Conservation (phyloP, 2,113 vertebrate species). For the Ptilonorhynchus violaceus region DNA sequence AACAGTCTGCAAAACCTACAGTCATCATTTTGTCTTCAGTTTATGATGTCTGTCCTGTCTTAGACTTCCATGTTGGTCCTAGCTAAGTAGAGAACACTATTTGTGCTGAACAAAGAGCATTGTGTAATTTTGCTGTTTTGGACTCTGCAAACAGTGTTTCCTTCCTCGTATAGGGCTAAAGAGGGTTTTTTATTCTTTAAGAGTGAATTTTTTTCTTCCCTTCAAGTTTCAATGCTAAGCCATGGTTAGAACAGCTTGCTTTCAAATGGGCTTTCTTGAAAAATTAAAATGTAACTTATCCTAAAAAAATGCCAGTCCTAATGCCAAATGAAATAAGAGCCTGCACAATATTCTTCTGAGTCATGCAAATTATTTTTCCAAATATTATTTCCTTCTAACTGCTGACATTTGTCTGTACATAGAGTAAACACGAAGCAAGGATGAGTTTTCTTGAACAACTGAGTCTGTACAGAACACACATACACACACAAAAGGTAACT, state of each 20-base stretch:
- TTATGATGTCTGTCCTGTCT: neutral
- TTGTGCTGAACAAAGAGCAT: neutral
- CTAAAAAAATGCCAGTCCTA: neutral
- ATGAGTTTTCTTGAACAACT: slow-evolving; percentile 51
- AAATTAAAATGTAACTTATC: neutral
- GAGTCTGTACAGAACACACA: slow-evolving; percentile 11
- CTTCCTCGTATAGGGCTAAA: neutral
- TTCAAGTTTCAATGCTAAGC: neutral
- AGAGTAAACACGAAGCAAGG: slow-evolving; percentile 49
- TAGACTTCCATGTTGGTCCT: neutral
- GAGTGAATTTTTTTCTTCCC: neutral
- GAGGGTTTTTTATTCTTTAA: neutral
- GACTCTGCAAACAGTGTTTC: neutral
- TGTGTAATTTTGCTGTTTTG: neutral
- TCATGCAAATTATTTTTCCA: slow-evolving; percentile 24
- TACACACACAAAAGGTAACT: neutral
- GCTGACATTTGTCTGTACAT: slow-evolving; percentile 32
- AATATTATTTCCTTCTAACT: slow-evolving; percentile 33
- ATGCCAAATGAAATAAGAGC: slow-evolving; percentile 8
- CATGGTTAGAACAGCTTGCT: neutral
- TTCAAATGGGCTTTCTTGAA: neutral
- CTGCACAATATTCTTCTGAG: neutral
- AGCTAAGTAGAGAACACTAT: neutral
- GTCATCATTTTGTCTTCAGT: neutral
- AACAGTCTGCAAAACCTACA: neutral